phyloP scores from a whole-genome alignment of 2,797 vertebrate genomes.

The Phalloptychus januarius region DNA sequence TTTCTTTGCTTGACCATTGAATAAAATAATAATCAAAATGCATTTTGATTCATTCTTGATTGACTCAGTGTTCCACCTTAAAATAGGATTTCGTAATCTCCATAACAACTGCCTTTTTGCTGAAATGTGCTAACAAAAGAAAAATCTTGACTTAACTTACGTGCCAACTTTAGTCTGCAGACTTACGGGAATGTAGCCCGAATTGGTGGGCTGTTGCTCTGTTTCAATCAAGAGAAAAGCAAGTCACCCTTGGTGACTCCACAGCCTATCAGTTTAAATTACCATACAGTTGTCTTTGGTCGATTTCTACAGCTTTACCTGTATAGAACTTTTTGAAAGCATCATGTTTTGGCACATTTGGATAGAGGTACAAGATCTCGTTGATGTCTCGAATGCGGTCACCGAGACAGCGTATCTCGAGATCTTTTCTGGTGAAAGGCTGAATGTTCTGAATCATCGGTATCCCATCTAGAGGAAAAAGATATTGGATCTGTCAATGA shows the following conservation, averaged over 20 bases:
- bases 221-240: constrained; percentile 16
- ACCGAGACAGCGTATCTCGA: constrained; percentile 91
- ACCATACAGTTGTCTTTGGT: background rate
- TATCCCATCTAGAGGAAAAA: constrained; percentile 72
- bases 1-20: no score
- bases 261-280: background rate
- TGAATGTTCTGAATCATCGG: constrained; percentile 94
- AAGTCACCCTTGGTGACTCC: constrained; percentile 9
- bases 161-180: constrained; percentile 71
- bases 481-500: background rate
- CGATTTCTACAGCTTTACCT: constrained; percentile 81
- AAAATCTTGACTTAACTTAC: constrained; percentile 58
- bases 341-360: constrained; percentile 85
- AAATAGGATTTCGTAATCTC: no score
- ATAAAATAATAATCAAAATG: no score
- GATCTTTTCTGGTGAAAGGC: constrained; percentile 92
- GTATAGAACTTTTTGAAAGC: constrained; percentile 90
- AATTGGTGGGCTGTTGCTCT: constrained; percentile 10
- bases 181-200: constrained; percentile 70
- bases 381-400: constrained; percentile 91
- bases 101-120: no score
- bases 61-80: no score
- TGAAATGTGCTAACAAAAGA: no score
- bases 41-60: no score
- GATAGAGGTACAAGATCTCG: constrained; percentile 88